These are phyloP conservation scores for Watsonalla binaria DNA, from an alignment of 2,888 invertebrate genomes.

Conservation along the genomic window DNA sequence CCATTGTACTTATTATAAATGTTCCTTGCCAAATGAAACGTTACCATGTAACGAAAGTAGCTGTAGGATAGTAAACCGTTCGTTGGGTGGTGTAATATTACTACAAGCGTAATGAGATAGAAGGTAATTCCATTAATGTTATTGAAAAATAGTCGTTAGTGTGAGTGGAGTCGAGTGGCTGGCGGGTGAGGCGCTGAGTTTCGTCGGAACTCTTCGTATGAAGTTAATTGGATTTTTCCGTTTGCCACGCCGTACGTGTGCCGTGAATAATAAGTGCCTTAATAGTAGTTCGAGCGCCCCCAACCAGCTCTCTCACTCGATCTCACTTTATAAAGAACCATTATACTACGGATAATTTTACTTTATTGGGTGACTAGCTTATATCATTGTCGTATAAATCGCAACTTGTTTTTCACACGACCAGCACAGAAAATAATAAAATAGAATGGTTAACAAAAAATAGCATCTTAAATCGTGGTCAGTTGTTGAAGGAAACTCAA, in stretches of 20 bases:
- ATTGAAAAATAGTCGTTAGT: slow-evolving; percentile 65
- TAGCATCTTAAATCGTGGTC: no score
- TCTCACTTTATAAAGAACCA: slow-evolving; percentile 10
- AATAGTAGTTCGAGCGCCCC: slow-evolving; percentile 49
- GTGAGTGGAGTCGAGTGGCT: slow-evolving; percentile 41
- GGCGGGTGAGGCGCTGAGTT: slow-evolving; percentile 35
- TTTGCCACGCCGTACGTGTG: slow-evolving; percentile 63
- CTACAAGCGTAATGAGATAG: slow-evolving; percentile 34
- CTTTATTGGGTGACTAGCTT: neutral
- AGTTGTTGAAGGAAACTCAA: no score
- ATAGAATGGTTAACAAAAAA: no score
- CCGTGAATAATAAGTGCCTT: slow-evolving; percentile 64
- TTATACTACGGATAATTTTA: neutral
- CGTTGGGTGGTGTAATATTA: slow-evolving; percentile 24
- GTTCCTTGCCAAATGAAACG: slow-evolving; percentile 23
- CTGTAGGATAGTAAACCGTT: slow-evolving; percentile 21
- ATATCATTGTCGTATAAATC: neutral
- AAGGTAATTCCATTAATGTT: slow-evolving; percentile 57
- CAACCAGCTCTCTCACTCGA: slow-evolving; percentile 21
- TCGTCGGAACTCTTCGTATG: slow-evolving; percentile 58
- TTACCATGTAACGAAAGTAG: slow-evolving; percentile 17
- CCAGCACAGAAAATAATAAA: no score
- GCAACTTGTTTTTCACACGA: no score
- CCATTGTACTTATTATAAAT: slow-evolving; percentile 2
- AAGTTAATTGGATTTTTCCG: slow-evolving; percentile 76